phyloP scores from a whole-genome alignment of 2,888 invertebrate genomes.

The Acrocyrtus sp. region DNA sequence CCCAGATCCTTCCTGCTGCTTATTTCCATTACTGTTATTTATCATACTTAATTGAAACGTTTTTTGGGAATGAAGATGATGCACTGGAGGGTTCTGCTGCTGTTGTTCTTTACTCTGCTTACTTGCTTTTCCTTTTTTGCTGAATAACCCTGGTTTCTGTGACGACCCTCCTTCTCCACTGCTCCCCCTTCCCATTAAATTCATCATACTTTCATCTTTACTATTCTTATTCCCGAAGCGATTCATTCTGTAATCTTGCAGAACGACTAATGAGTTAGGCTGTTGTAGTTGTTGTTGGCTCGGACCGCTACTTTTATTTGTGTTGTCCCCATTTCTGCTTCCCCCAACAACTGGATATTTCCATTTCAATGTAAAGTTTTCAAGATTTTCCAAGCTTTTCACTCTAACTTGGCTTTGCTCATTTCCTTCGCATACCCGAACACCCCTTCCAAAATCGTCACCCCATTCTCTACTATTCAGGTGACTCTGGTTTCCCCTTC shows the following conservation, averaged over 20 bases:
- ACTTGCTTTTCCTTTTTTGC: no score
- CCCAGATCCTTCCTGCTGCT: background rate
- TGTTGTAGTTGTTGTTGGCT: background rate
- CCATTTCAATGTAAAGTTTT: slow-evolving; percentile 62
- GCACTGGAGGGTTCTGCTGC: background rate
- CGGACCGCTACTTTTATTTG: background rate
- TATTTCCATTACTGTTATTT: background rate
- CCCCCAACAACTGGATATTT: slow-evolving; percentile 49
- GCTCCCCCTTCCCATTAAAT: background rate
- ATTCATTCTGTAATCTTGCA: slow-evolving; percentile 34
- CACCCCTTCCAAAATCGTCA: slow-evolving; percentile 32
- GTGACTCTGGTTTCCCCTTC: background rate
- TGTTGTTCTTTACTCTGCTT: slow-evolving; percentile 13
- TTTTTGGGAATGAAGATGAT: slow-evolving; percentile 15
- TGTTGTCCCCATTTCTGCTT: no score
- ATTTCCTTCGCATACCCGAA: slow-evolving; percentile 4
- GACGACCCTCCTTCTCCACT: background rate
- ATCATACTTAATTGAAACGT: slow-evolving; percentile 21
- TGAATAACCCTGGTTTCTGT: slow-evolving; percentile 27
- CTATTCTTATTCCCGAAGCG: slow-evolving; percentile 4
- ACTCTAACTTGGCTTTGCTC: slow-evolving; percentile 20
- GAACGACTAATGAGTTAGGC: slow-evolving; percentile 10
- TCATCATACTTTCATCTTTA: background rate
- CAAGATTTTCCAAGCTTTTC: slow-evolving; percentile 26
- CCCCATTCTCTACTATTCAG: no score